These are phyloP conservation scores for Platysternon megacephalum DNA, from an alignment of 2,113 vertebrate genomes.

Conservation along the genomic window DNA sequence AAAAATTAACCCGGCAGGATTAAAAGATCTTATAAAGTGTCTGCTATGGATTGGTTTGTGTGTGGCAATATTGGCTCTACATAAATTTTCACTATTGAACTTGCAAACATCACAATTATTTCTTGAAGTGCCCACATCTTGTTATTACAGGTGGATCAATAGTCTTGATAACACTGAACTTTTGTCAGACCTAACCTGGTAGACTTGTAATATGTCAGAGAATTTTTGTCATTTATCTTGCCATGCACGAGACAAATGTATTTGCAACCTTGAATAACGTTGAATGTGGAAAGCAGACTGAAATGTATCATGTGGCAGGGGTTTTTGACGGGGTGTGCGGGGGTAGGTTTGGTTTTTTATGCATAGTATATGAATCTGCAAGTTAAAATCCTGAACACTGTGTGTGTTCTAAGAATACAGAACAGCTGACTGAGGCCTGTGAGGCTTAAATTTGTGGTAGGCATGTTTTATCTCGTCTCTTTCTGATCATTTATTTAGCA, in stretches of 20 bases:
- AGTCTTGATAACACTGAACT: slow-evolving; percentile 77
- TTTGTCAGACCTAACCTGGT: slow-evolving; percentile 75
- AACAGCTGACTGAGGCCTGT: not conserved
- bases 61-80: slow-evolving; percentile 51
- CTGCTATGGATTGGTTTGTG: slow-evolving; percentile 30
- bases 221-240: slow-evolving; percentile 76
- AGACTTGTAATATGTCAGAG: slow-evolving; percentile 74
- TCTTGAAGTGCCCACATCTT: slow-evolving; percentile 44
- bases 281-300: slow-evolving; percentile 70
- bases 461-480: slow-evolving; percentile 8
- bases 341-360: rapidly evolving
- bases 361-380: not conserved
- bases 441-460: not conserved
- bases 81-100: slow-evolving; percentile 48
- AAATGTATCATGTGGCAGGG: slow-evolving; percentile 65
- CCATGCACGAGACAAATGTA: slow-evolving; percentile 73
- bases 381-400: not conserved
- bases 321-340: not conserved
- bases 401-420: not conserved
- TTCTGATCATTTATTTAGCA: slow-evolving; percentile 16
- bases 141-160: slow-evolving; percentile 78
- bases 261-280: slow-evolving; percentile 80
- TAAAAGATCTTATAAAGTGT: not conserved
- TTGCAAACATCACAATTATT: slow-evolving; percentile 65
- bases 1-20: not conserved